Evolutionary conservation across 30 jellyfish, hydroid and myxozoan genomes (phyloP).

Genomic region (Phacellophora camtschatica): DNA sequence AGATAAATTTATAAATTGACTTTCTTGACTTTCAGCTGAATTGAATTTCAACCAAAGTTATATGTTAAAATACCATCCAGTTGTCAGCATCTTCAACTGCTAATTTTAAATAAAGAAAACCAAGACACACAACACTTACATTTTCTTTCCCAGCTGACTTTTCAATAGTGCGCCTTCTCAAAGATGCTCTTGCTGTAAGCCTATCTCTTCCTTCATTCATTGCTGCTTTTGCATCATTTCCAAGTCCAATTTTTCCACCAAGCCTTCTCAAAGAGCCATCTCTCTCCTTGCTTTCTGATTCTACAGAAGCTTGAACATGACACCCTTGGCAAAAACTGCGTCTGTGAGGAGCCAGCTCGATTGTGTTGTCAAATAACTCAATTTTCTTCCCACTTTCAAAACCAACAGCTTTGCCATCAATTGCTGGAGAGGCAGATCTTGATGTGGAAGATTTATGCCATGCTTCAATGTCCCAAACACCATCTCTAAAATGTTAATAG

Average conservation of each 20-base stretch:
- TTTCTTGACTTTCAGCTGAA: too few species aligned
- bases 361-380: slow-evolving; percentile 70
- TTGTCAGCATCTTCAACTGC: too few species aligned
- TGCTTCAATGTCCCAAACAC: slow-evolving; percentile 95
- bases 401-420: slow-evolving; percentile 59
- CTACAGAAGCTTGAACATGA: slow-evolving; percentile 71
- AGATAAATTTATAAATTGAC: too few species aligned
- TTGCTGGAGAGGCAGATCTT: slow-evolving; percentile 82
- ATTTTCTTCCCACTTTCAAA: slow-evolving; percentile 72
- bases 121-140: slow-evolving; percentile 47
- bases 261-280: slow-evolving; percentile 42
- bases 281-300: slow-evolving; percentile 62
- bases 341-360: slow-evolving; percentile 92
- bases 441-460: slow-evolving; percentile 87
- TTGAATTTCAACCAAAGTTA: too few species aligned
- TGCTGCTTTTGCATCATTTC: slow-evolving; percentile 16
- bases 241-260: slow-evolving; percentile 36
- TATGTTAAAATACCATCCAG: too few species aligned
- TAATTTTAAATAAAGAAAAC: too few species aligned
- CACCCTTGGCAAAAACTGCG: slow-evolving; percentile 95
- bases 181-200: slow-evolving; percentile 92
- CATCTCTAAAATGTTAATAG: too few species aligned
- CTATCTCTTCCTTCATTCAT: slow-evolving; percentile 70
- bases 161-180: slow-evolving; percentile 73
- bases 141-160: slow-evolving; percentile 53